phyloP scores from a whole-genome alignment of 2,113 vertebrate genomes.

The Seriola dumerili region DNA sequence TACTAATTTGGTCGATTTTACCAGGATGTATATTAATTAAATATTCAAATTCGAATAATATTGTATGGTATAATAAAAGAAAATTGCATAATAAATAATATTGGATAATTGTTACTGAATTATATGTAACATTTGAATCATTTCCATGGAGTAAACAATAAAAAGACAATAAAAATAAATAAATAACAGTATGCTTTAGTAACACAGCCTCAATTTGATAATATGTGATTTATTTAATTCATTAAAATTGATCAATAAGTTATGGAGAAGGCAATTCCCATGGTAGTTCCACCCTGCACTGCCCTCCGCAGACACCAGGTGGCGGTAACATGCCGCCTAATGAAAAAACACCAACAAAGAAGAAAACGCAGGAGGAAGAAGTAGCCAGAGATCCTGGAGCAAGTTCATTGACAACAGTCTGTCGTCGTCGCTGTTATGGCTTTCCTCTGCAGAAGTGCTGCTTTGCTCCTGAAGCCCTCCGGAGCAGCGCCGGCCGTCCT shows the following conservation, averaged over 20 bases:
- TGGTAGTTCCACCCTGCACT: neutral
- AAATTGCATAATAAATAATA: too few species aligned
- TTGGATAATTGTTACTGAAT: too few species aligned
- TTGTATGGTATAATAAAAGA: too few species aligned
- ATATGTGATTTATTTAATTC: neutral
- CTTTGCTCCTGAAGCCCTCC: conserved; percentile 67
- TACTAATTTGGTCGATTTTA: too few species aligned
- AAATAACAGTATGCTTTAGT: neutral
- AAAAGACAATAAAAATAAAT: neutral
- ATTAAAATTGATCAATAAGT: neutral
- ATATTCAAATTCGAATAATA: too few species aligned
- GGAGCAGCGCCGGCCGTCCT: conserved; percentile 48
- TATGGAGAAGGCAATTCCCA: too few species aligned
- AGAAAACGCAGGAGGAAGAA: neutral
- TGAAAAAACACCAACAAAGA: conserved; percentile 34
- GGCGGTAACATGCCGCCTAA: neutral
- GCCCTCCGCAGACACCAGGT: conserved; percentile 19
- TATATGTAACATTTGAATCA: too few species aligned
- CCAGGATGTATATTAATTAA: too few species aligned
- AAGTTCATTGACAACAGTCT: neutral
- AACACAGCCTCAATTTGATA: neutral
- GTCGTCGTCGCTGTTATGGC: conserved; percentile 72
- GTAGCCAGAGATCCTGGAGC: neutral
- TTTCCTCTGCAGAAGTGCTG: conserved; percentile 76
- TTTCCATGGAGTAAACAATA: too few species aligned